Percentiles rank a stretch among this genome's conserved stretches.
These are phyloP conservation scores for Cichlasoma orientale DNA, from an alignment of 2,797 vertebrate species.

Conservation along the genomic window DNA sequence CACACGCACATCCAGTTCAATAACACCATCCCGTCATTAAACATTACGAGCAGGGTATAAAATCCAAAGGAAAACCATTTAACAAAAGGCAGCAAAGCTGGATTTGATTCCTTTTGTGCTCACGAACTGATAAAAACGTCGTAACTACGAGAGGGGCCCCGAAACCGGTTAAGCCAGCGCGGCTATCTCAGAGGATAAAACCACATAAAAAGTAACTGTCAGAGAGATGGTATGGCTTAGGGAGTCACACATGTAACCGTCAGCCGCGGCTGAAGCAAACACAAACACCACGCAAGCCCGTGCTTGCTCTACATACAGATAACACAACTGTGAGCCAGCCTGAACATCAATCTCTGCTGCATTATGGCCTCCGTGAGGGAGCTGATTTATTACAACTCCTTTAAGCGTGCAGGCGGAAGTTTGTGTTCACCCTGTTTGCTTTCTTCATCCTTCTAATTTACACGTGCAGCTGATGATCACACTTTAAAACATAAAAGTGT, in stretches of 20 bases:
- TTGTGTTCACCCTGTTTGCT: background rate
- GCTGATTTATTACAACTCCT: constrained; percentile 7
- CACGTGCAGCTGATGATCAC: background rate
- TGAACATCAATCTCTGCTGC: constrained; percentile 8
- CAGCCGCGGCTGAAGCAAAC: constrained; percentile 1
- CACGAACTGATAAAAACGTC: background rate
- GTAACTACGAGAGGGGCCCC: background rate
- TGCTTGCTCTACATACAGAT: constrained; percentile 20
- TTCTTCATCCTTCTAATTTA: background rate
- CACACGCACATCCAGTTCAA: background rate
- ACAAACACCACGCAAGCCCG: constrained; percentile 29
- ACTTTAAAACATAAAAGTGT: background rate
- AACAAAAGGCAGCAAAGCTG: fast-evolving
- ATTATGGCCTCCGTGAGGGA: background rate
- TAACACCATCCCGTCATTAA: background rate
- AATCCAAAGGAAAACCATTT: fast-evolving
- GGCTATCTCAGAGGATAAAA: background rate
- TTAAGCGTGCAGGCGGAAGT: background rate
- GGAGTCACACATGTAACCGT: background rate
- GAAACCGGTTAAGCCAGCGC: background rate
- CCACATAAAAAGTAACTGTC: background rate
- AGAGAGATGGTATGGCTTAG: background rate
- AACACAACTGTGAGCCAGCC: background rate
- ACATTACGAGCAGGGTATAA: background rate
- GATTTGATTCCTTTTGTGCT: background rate